Percentiles rank a stretch among this genome's conserved stretches.
phyloP scores from a whole-genome alignment of 2,888 invertebrate species.

The Leucozona laternaria region DNA sequence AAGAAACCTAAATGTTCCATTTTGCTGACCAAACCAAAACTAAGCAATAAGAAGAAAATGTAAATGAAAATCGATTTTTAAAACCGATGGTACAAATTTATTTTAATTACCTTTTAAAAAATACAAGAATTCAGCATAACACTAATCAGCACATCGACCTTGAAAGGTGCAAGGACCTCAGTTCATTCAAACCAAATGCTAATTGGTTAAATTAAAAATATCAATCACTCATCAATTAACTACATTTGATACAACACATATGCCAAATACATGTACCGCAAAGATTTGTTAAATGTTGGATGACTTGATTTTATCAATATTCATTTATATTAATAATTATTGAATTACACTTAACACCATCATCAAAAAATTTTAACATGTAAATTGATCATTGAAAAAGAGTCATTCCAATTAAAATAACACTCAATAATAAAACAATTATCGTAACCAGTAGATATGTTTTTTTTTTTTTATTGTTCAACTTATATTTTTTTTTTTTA shows the following conservation, averaged over 20 bases:
- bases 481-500: neutral
- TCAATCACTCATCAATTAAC: conserved; percentile 5
- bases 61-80: too few species aligned
- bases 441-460: neutral
- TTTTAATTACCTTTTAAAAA: too few species aligned
- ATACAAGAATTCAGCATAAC: neutral
- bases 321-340: neutral
- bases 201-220: neutral
- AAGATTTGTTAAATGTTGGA: neutral
- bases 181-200: neutral
- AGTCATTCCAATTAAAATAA: neutral
- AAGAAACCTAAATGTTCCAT: too few species aligned
- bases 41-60: too few species aligned
- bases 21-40: too few species aligned
- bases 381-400: neutral
- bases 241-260: neutral
- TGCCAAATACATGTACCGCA: neutral
- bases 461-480: neutral
- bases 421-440: neutral
- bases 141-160: neutral
- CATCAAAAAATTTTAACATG: neutral
- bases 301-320: neutral
- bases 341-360: neutral
- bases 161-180: conserved; percentile 1
- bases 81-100: too few species aligned